Evolutionary conservation across 2,888 invertebrate species (phyloP).

Genomic region (Drosophila emarginata): DNA sequence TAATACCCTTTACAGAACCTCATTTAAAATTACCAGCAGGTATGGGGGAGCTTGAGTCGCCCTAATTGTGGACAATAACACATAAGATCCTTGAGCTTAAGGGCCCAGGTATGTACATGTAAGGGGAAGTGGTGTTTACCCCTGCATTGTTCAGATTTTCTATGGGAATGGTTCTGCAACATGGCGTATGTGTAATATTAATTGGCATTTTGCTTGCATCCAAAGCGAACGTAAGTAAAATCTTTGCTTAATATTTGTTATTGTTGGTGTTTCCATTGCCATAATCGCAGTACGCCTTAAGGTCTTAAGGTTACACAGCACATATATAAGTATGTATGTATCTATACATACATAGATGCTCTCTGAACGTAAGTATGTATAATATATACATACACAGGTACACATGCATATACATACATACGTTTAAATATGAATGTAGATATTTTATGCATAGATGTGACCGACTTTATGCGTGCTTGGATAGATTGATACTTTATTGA

Average conservation of each 20-base stretch:
- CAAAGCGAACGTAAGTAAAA: constrained; percentile 36
- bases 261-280: constrained; percentile 30
- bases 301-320: constrained; percentile 21
- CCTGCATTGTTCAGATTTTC: constrained; percentile 50
- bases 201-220: constrained; percentile 50
- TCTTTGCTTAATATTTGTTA: constrained; percentile 24
- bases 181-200: constrained; percentile 67
- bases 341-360: not conserved
- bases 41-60: constrained; percentile 22
- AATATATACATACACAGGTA: not conserved
- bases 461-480: constrained; percentile 1
- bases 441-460: not conserved
- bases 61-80: constrained; percentile 35
- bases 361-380: too few relatives aligned
- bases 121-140: constrained; percentile 3
- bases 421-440: too few relatives aligned
- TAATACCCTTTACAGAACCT: constrained; percentile 49
- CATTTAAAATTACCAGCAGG: constrained; percentile 14
- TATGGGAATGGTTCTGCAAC: constrained; percentile 47
- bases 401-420: constrained; percentile 20
- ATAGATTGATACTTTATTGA: not conserved
- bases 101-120: not conserved
- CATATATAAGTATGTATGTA: constrained; percentile 1
- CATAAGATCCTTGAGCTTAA: not conserved
- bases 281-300: constrained; percentile 59